Percentiles rank a stretch among this genome's conserved stretches.
These are phyloP conservation scores for Apoda limacodes DNA, from an alignment of 2,888 invertebrate genomes.

Conservation along the genomic window DNA sequence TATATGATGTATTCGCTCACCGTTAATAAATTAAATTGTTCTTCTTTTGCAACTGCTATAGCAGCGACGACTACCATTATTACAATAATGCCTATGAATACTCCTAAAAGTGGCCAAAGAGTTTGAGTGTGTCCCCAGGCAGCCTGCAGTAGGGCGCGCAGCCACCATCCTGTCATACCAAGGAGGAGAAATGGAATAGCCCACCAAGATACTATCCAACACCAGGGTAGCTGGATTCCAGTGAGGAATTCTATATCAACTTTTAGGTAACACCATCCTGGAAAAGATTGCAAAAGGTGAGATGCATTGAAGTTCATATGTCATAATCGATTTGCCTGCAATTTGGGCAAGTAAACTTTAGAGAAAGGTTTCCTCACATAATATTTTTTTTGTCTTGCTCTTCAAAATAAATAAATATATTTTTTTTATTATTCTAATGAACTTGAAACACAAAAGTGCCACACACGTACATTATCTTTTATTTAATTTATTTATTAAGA, in stretches of 20 bases:
- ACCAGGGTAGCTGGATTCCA: slow-evolving; percentile 40
- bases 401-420: too few species aligned
- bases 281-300: too few species aligned
- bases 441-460: too few species aligned
- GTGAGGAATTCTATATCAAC: slow-evolving; percentile 57
- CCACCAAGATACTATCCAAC: slow-evolving; percentile 53
- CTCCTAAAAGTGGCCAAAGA: slow-evolving; percentile 48
- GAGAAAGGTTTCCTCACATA: too few species aligned
- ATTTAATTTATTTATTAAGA: too few species aligned
- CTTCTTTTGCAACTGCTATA: slow-evolving; percentile 54
- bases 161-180: slow-evolving; percentile 56
- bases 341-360: too few species aligned
- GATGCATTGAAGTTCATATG: neutral
- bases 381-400: too few species aligned
- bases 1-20: too few species aligned
- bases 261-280: slow-evolving; percentile 52
- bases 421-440: too few species aligned
- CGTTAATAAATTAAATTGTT: slow-evolving; percentile 53
- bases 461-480: too few species aligned
- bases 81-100: slow-evolving; percentile 38
- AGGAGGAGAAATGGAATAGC: slow-evolving; percentile 39
- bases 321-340: too few species aligned
- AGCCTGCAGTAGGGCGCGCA: slow-evolving; percentile 34
- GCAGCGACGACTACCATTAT: slow-evolving; percentile 48
- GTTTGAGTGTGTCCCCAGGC: slow-evolving; percentile 33